Evolutionary conservation across 1,140 invertebrate genomes (phyloP).

Genomic region (Nasonia longicornis): DNA sequence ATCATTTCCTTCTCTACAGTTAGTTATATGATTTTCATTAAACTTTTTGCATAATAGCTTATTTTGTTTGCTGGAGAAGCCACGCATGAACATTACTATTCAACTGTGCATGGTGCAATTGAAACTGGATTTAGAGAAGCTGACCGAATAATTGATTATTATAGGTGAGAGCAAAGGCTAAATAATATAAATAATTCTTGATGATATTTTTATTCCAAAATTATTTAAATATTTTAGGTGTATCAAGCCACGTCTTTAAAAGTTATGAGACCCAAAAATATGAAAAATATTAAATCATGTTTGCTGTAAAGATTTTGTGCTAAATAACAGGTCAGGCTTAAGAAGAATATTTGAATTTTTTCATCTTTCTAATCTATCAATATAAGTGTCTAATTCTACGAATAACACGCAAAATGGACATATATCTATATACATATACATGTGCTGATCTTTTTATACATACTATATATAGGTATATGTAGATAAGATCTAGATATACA

Average conservation of each 20-base stretch:
- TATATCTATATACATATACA: no score
- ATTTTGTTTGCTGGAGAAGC: constrained; percentile 82
- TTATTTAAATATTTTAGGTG: constrained; percentile 4
- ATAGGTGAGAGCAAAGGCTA: constrained; percentile 55
- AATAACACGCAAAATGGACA: no score
- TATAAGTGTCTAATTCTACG: no score
- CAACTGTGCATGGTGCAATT: constrained; percentile 85
- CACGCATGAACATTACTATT: constrained; percentile 76
- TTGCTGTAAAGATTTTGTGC: background rate
- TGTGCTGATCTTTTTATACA: no score
- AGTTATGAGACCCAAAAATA: background rate
- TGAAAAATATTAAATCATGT: constrained; percentile 41
- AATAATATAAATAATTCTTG: background rate
- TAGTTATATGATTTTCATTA: constrained; percentile 13
- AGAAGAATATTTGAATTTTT: no score
- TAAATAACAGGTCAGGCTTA: no score
- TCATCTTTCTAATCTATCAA: no score
- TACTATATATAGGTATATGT: no score
- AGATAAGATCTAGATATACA: no score
- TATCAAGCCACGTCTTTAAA: background rate
- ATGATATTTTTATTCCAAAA: background rate
- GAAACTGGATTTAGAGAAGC: constrained; percentile 84
- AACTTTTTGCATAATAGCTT: constrained; percentile 51
- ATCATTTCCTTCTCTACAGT: background rate
- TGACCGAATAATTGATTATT: constrained; percentile 69